Base-by-base conservation (phyloP, 2,797 vertebrate genomes). In the Tamandua tetradactyla region DNA sequence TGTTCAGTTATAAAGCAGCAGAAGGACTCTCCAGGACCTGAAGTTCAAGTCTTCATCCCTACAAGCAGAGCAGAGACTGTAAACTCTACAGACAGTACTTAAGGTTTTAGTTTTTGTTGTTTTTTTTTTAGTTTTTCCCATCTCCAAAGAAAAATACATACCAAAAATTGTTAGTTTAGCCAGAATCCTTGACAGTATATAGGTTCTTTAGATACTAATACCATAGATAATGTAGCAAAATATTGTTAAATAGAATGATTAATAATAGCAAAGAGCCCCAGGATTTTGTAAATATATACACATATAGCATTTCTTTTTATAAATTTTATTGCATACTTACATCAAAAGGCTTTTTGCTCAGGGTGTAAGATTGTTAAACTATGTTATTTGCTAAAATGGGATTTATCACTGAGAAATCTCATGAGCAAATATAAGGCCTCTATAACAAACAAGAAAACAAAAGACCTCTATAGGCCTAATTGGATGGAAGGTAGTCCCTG, bases 141-240 rank as follows among this genome's bases (percentile, higher is more conserved):
- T 76, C 22, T 79, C 80, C 59, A 91, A 75, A 86, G 80, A 93
- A 79, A 80, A 93, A 68, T 87, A 78, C 44, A 47, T 80, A 80
- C 0, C 59, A 61, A 64, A 90, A 85, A 59, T 64, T 59, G 15
- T 88, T 79, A 82, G 71, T 80, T 89, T 74, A 93, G 76, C 62
- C 30, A 89, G 89, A 87, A 92, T 72, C 80, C 15, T 72, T 94
- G 32, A 61, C 40, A 81, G 59, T 69, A 90, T 13, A 78, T 74
- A 74, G 42, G 44, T 72, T n/a, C n/a, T 92, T 66, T 82, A 90
- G 40, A 37, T 71, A 88, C 7, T 68, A 17, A 91, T 88, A 90
- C 12, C 75, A 52, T 68, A 96, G 82, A 81, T 91, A 88, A 25
- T 74, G 40, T 62, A 95, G 27, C 78, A 94, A 94, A 94, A 86